These are phyloP conservation scores for Ceriagrion tenellum DNA, from an alignment of 2,888 invertebrate species.

Conservation along the genomic window DNA sequence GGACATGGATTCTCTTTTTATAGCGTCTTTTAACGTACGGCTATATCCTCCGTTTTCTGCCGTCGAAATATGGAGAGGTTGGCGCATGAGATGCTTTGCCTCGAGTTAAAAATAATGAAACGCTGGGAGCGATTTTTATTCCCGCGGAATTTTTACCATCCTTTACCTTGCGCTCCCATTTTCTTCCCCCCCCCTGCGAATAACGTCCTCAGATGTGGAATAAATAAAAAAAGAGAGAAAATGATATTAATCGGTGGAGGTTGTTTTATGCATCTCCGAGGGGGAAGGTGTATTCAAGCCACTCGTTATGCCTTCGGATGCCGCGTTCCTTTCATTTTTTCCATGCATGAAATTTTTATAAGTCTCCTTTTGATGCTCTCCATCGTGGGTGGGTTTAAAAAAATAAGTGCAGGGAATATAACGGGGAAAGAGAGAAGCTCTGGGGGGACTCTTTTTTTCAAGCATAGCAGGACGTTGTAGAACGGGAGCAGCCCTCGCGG, in stretches of 20 bases:
- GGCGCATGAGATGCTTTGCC: neutral
- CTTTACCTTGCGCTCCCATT: neutral
- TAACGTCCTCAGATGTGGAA: neutral
- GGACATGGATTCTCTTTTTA: neutral
- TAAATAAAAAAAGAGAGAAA: neutral
- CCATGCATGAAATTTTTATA: slow-evolving; percentile 3
- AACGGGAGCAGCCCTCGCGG: neutral
- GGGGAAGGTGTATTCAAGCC: neutral
- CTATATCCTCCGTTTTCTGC: neutral
- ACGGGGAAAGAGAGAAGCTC: neutral
- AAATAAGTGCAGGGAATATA: neutral
- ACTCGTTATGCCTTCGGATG: slow-evolving; percentile 7
- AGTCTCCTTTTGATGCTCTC: slow-evolving; percentile 1
- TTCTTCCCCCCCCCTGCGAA: neutral
- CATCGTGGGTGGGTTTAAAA: neutral
- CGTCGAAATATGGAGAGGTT: slow-evolving; percentile 27
- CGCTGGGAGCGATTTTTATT: neutral
- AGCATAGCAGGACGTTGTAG: neutral
- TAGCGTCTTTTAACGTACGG: neutral
- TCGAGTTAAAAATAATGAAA: neutral
- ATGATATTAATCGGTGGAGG: slow-evolving; percentile 6
- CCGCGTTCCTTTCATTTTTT: neutral
- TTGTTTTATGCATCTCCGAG: neutral
- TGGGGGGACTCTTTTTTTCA: neutral
- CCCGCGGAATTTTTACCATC: neutral